Percentiles rank a stretch among this genome's conserved stretches.
These are phyloP conservation scores for Atherix ibis DNA, from an alignment of 2,888 invertebrate species.

Conservation along the genomic window DNA sequence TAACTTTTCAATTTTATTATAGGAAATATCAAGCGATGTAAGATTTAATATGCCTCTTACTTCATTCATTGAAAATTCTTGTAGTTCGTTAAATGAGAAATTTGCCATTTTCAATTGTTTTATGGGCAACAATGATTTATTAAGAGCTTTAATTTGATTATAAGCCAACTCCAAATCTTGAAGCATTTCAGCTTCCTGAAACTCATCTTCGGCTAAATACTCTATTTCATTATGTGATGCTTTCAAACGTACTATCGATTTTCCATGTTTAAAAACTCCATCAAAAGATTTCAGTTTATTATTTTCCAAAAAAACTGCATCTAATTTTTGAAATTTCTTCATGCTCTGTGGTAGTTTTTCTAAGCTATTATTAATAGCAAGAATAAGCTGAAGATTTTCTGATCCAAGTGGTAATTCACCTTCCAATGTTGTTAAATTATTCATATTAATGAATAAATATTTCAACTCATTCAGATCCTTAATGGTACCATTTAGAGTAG, in stretches of 20 bases:
- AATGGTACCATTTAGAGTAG: slow-evolving; percentile 59
- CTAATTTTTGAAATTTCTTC: slow-evolving; percentile 48
- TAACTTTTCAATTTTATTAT: slow-evolving; percentile 53
- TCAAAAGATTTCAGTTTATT: slow-evolving; percentile 56
- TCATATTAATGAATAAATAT: slow-evolving; percentile 65
- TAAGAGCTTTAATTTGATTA: slow-evolving; percentile 54
- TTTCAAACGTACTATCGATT: slow-evolving; percentile 46
- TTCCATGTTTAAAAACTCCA: slow-evolving; percentile 53
- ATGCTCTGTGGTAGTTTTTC: slow-evolving; percentile 55
- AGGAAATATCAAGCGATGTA: slow-evolving; percentile 58
- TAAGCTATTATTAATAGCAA: slow-evolving; percentile 58
- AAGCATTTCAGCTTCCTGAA: slow-evolving; percentile 50
- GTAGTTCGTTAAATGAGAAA: slow-evolving; percentile 56
- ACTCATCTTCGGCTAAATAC: slow-evolving; percentile 61
- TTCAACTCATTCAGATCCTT: slow-evolving; percentile 53
- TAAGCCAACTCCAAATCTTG: slow-evolving; percentile 55
- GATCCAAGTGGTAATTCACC: slow-evolving; percentile 56
- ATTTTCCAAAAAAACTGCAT: slow-evolving; percentile 53
- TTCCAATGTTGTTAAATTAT: slow-evolving; percentile 57
- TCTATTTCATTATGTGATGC: slow-evolving; percentile 60
- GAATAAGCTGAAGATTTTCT: slow-evolving; percentile 46
- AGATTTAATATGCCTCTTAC: slow-evolving; percentile 56
- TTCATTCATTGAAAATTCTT: slow-evolving; percentile 66
- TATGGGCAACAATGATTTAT: slow-evolving; percentile 54
- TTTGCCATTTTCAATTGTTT: slow-evolving; percentile 52